These are phyloP conservation scores for Tiliacea citrago DNA, from an alignment of 2,888 invertebrate species.

Conservation along the genomic window DNA sequence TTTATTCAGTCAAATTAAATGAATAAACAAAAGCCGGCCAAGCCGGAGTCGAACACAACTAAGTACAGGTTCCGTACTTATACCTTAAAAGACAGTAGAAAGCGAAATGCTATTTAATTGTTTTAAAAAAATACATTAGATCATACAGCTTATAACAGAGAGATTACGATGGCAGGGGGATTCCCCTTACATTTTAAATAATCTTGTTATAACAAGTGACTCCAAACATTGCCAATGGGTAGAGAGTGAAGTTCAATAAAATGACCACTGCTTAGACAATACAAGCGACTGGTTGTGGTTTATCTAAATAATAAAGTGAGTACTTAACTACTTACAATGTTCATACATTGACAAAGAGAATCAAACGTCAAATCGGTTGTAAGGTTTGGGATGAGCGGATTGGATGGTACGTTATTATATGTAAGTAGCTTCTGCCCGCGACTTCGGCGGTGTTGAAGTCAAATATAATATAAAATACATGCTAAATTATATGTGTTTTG, in stretches of 20 bases:
- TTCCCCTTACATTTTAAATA: no score
- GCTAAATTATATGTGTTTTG: no score
- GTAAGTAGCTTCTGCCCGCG: no score
- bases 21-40: neutral
- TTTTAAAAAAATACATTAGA: no score
- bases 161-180: no score
- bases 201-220: neutral
- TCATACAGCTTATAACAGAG: no score
- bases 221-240: slow-evolving; percentile 1
- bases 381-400: neutral
- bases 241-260: neutral
- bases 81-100: neutral
- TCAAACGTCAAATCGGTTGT: neutral
- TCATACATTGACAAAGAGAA: no score
- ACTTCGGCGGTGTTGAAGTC: no score
- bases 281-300: neutral
- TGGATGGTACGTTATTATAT: neutral
- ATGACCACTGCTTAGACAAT: neutral
- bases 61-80: neutral
- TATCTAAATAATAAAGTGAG: neutral
- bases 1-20: neutral
- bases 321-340: neutral
- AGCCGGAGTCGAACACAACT: neutral
- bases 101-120: neutral
- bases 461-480: no score